Evolutionary conservation across 35 echinoderm and acorn worm genomes (phyloP).

Genomic region (Ptychodera flava): DNA sequence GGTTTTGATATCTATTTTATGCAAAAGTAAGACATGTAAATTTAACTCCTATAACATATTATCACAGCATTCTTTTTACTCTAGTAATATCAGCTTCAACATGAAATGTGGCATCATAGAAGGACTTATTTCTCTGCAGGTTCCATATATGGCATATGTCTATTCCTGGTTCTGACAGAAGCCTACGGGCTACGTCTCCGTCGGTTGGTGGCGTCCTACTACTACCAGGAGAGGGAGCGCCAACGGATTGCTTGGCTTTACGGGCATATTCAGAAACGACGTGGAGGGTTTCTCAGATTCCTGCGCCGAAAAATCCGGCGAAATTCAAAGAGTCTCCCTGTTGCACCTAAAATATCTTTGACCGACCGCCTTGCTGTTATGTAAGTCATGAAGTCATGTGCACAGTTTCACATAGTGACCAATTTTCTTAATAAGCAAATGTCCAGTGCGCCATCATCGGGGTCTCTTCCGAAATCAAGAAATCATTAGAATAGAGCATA

Average conservation of each 20-base stretch:
- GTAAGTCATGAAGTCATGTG: constrained; percentile 23
- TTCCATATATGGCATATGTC: constrained; percentile 44
- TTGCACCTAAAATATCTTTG: constrained; percentile 36
- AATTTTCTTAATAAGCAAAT: too few species aligned
- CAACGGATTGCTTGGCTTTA: constrained; percentile 75
- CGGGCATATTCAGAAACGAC: constrained; percentile 56
- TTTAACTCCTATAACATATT: too few species aligned
- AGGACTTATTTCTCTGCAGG: constrained; percentile 40
- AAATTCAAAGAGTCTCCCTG: background rate
- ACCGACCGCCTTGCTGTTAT: constrained; percentile 52
- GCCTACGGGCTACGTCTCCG: constrained; percentile 82
- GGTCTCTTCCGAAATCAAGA: too few species aligned
- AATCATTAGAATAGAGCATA: too few species aligned
- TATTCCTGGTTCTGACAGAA: constrained; percentile 61
- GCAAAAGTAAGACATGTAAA: too few species aligned
- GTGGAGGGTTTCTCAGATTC: constrained; percentile 52
- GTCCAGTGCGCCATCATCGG: too few species aligned
- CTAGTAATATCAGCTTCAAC: too few species aligned
- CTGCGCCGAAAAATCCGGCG: constrained; percentile 35
- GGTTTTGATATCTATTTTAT: too few species aligned
- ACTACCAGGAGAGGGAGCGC: constrained; percentile 73
- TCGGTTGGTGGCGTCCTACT: constrained; percentile 41
- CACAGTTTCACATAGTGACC: too few species aligned
- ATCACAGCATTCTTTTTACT: too few species aligned
- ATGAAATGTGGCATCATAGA: too few species aligned